Base-by-base conservation (phyloP, 1,140 invertebrate genomes). In the Episyrphus balteatus region DNA sequence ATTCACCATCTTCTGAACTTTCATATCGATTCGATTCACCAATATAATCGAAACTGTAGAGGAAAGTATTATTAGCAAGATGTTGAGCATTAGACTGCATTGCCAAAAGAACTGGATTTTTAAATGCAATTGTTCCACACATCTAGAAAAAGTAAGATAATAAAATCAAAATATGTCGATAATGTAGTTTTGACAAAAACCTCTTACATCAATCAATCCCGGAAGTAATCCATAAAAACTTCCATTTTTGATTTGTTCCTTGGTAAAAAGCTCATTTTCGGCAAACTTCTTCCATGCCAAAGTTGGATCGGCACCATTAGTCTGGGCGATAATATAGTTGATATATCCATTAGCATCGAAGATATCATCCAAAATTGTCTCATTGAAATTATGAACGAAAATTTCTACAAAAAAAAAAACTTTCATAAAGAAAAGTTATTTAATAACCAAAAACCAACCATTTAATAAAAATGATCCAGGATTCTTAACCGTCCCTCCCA, bases 81-180 rank as follows among this genome's bases (percentile, higher is more conserved):
- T 65, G 64, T 47, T 58, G 57, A 38, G 64, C 64, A 45, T 67
- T 67, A 10, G 59, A 63, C 49, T 67, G 61, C 26, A 66, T 46
- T 5, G 62, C 55, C 33, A 66, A 33, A 5, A 67, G 42, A 12
- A 67, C 63, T 5, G 64, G 64, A 48, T 66, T 66, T 53, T 66
- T 66, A 5, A 66, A 54, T 0, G 63, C 49, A 47, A 66, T 66
- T 0, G 59, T 66, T 47, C 61, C 57, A 32, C 63, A 64, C 3
- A 66, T 51, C 63, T 66, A 15, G 11, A 18, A 0, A 40, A 7
- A 6, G 21, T 10, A 21, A 43, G 37, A 21, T n/a, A 5, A 30
- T 34, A 3, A 34, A 13, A 0, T 32, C 12, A 43, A 43, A 17
- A 10, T 21, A 9, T 10, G 18, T 19, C 42, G 21, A 8, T 8